phyloP scores from a whole-genome alignment of 2,888 invertebrate species.

The Odontocolon sp. region DNA sequence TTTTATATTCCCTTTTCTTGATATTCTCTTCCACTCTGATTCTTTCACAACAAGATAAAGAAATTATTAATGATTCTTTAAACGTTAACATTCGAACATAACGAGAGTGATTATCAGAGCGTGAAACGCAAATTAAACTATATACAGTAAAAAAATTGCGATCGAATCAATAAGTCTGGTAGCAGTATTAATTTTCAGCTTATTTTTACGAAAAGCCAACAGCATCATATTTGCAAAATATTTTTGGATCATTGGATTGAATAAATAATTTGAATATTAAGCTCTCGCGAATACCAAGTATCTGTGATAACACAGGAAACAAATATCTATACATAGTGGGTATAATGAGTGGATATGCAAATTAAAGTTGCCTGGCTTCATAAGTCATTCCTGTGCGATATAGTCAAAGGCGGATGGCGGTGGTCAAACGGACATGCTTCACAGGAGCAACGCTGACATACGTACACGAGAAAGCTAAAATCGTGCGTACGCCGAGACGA shows the following conservation, averaged over 20 bases:
- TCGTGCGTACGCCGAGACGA: slow-evolving; percentile 30
- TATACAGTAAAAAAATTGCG: background rate
- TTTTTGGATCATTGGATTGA: background rate
- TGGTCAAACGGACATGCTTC: slow-evolving; percentile 67
- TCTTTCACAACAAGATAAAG: too few species aligned
- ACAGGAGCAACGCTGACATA: slow-evolving; percentile 59
- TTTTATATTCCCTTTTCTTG: slow-evolving; percentile 30
- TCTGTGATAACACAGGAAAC: too few species aligned
- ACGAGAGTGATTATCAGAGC: too few species aligned
- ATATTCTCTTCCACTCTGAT: slow-evolving; percentile 28
- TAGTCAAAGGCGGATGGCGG: slow-evolving; percentile 68
- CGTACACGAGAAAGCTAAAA: slow-evolving; percentile 31
- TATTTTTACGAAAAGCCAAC: too few species aligned
- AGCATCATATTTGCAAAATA: too few species aligned
- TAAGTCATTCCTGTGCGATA: slow-evolving; percentile 74
- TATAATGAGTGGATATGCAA: slow-evolving; percentile 73
- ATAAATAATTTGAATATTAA: background rate
- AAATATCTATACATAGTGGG: slow-evolving; percentile 7
- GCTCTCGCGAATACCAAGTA: too few species aligned
- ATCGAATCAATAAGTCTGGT: background rate
- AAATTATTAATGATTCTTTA: too few species aligned
- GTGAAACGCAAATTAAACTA: too few species aligned
- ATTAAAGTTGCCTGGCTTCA: slow-evolving; percentile 68
- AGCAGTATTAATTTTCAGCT: too few species aligned
- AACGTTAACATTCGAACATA: too few species aligned